These are phyloP conservation scores for Drosophila prosaltans DNA, from an alignment of 1,140 invertebrate genomes.

Conservation along the genomic window DNA sequence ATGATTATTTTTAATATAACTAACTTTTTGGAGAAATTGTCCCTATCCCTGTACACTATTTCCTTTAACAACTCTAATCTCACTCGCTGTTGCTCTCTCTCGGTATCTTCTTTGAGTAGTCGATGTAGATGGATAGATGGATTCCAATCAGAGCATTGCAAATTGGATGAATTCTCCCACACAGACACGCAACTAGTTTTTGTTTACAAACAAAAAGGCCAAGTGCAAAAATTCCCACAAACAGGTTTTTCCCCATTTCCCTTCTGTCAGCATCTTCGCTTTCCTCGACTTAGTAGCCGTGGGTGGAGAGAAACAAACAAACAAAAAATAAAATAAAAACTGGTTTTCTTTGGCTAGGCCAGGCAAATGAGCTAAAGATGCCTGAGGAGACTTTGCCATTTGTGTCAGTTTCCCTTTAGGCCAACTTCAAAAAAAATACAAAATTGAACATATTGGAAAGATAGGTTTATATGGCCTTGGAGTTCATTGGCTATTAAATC, in stretches of 20 bases:
- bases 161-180: conserved; percentile 37
- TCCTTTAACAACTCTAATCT: not conserved
- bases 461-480: too few species aligned
- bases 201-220: conserved; percentile 72
- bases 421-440: not conserved
- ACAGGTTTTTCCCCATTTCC: conserved; percentile 42
- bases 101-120: not conserved
- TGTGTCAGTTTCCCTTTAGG: not conserved
- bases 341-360: conserved; percentile 5
- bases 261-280: conserved; percentile 16
- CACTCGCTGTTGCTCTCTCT: conserved; percentile 3
- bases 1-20: conserved; percentile 31
- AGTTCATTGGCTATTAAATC: not conserved
- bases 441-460: too few species aligned
- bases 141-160: conserved; percentile 25
- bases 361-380: not conserved
- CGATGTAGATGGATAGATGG: conserved; percentile 14
- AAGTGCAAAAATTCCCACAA: conserved; percentile 52
- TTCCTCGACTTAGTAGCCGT: not conserved
- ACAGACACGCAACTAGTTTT: conserved; percentile 63
- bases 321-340: not conserved
- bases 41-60: too few species aligned
- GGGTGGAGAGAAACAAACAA: not conserved
- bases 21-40: conserved; percentile 13
- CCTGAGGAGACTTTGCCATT: not conserved